Base-by-base conservation (phyloP, 2,797 vertebrate genomes). In the Rhincodon typus region DNA sequence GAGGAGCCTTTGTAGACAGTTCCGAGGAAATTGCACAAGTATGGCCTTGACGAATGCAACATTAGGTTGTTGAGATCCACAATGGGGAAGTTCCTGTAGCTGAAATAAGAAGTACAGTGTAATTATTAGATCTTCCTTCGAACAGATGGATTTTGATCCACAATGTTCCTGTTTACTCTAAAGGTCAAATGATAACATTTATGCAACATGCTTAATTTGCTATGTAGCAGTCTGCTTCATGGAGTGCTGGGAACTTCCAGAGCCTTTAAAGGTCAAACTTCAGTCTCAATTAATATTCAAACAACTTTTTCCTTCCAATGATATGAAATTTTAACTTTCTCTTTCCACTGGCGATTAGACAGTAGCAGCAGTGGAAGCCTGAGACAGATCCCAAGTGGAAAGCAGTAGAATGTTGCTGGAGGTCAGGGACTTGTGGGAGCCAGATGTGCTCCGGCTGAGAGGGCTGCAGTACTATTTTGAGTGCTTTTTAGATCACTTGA, bases 1-100 rank as follows among this genome's bases (percentile, higher is more conserved):
- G 99, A 99, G 82, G 99, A 99, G 97, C 99, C 99, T 97, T 98
- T 98, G 97, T 99, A 99, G 97, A 99, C 95, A 0, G 99, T 99
- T 96, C 99, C 99, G 74, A 99, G 97, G 96, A 99, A 99, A 97
- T 99, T 99, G 97, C 99, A 99, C n/a, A 98, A 97, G 96, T 99
- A 98, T 0, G 98, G 97, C 95, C 99, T 98, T 96, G 97, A 97
- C 94, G 98, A 97, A 96, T 97, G 98, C n/a, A 99, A 97, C 97
- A 99, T 97, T 95, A 98, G 98, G 96, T 98, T 97, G 96, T 96
- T 99, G 0, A 98, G 98, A 96, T 98, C 98, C 96, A 99, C 97
- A 96, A 99, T 97, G 42, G 99, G 98, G 97, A 99, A 99, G 97
- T 98, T 98, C 96, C 99, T 98, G 86, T 99, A 99, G 77, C 99